A percentile compares a stretch with the other conserved stretches of the same genome.
Evolutionary conservation across 2,113 vertebrate species (phyloP).

Genomic region (Lepisosteus osseus): DNA sequence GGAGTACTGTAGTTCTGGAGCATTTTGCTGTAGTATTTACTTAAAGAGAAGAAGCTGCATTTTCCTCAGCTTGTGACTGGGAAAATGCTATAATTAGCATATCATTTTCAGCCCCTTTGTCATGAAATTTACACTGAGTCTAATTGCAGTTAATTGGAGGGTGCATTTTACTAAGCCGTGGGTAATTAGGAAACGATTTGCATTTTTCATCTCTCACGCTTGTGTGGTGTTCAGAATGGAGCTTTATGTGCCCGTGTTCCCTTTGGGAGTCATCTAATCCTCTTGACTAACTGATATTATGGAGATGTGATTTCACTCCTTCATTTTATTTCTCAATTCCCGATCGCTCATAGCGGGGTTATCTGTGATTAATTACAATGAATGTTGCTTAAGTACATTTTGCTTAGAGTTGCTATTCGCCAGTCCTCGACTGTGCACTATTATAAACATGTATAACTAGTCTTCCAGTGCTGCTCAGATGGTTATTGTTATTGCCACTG

Average conservation of each 20-base stretch:
- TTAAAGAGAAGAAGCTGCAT: not conserved
- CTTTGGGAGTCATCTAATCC: constrained; percentile 71
- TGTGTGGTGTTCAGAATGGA: constrained; percentile 64
- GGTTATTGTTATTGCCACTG: not conserved
- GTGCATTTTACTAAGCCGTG: constrained; percentile 76
- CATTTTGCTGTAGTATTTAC: constrained; percentile 31
- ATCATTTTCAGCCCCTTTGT: constrained; percentile 78
- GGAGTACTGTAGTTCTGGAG: no score
- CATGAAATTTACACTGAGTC: constrained; percentile 82
- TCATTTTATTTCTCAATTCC: constrained; percentile 31
- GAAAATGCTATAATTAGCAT: constrained; percentile 71
- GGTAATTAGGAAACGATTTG: constrained; percentile 87
- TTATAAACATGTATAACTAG: not conserved
- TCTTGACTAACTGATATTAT: constrained; percentile 62
- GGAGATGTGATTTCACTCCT: constrained; percentile 46
- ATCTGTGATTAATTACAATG: constrained; percentile 51
- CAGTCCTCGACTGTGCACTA: not conserved
- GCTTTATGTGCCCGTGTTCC: constrained; percentile 68
- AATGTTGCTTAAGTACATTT: constrained; percentile 27
- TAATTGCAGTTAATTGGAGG: constrained; percentile 92
- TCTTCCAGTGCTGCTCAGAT: not conserved
- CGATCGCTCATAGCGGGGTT: constrained; percentile 53
- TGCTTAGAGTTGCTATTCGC: constrained; percentile 14
- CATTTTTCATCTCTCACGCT: constrained; percentile 78
- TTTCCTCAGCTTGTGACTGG: constrained; percentile 22